A percentile compares a stretch with the other conserved stretches of the same genome.
phyloP scores from a whole-genome alignment of 2,113 vertebrate species.

The Mobula hypostoma region DNA sequence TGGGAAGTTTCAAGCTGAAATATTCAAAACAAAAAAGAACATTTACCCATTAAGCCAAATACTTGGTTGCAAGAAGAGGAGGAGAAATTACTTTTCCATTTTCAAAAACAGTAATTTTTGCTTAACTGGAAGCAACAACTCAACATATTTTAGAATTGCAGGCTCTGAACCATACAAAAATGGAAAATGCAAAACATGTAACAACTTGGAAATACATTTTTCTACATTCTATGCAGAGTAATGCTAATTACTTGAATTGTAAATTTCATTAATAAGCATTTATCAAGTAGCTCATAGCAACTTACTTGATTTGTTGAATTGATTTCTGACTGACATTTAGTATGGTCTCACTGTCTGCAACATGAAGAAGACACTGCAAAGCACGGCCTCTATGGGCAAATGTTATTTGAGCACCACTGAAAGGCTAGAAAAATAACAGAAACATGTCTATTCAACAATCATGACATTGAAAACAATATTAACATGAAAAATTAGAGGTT shows the following conservation, averaged over 20 bases:
- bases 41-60: background rate
- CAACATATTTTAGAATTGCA: background rate
- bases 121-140: background rate
- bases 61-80: background rate
- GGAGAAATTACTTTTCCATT: background rate
- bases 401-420: conserved; percentile 61
- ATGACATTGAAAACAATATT: background rate
- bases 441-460: background rate
- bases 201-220: background rate
- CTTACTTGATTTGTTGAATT: conserved; percentile 72
- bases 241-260: background rate
- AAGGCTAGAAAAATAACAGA: conserved; percentile 18
- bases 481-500: background rate
- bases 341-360: conserved; percentile 68
- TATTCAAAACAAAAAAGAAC: background rate
- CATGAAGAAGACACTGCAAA: conserved; percentile 77
- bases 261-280: background rate
- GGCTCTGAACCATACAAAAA: background rate
- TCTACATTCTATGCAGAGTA: background rate
- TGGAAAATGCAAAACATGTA: background rate
- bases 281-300: background rate
- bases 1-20: background rate
- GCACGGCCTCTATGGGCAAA: conserved; percentile 76
- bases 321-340: conserved; percentile 74
- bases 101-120: background rate